These are phyloP conservation scores for Isotomurus palustris DNA, from an alignment of 2,888 invertebrate genomes.

Conservation along the genomic window DNA sequence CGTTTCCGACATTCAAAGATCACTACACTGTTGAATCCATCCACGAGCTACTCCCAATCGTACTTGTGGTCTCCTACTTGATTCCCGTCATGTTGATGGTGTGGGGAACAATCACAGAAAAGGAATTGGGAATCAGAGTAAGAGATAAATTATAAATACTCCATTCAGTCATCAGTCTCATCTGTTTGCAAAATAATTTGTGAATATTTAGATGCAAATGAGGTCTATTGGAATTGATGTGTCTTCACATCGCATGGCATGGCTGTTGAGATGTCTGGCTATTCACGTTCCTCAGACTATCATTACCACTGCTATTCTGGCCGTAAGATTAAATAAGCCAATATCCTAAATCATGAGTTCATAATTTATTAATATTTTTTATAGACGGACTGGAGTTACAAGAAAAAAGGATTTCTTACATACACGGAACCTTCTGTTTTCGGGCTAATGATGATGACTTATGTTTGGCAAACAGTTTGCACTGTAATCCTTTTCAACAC, in stretches of 20 bases:
- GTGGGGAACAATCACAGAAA: constrained; percentile 12
- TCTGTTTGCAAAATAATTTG: too few species aligned
- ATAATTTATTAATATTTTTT: neutral
- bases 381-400: constrained; percentile 23
- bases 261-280: constrained; percentile 16
- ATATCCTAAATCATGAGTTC: neutral
- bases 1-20: constrained; percentile 16
- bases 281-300: constrained; percentile 11
- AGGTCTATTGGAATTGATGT: constrained; percentile 10
- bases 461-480: constrained; percentile 19
- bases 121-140: constrained; percentile 20
- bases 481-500: constrained; percentile 11
- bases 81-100: constrained; percentile 20
- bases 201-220: neutral
- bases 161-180: too few species aligned
- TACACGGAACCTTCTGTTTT: constrained; percentile 13
- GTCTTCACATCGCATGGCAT: constrained; percentile 16
- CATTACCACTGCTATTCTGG: constrained; percentile 13
- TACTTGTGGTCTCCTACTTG: constrained; percentile 12
- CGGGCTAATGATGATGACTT: constrained; percentile 15
- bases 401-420: neutral
- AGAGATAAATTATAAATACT: neutral
- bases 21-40: constrained; percentile 9
- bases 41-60: constrained; percentile 10
- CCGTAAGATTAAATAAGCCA: constrained; percentile 7